phyloP scores from a whole-genome alignment of 2,797 vertebrate species.

The Sebastolobus altivelis region DNA sequence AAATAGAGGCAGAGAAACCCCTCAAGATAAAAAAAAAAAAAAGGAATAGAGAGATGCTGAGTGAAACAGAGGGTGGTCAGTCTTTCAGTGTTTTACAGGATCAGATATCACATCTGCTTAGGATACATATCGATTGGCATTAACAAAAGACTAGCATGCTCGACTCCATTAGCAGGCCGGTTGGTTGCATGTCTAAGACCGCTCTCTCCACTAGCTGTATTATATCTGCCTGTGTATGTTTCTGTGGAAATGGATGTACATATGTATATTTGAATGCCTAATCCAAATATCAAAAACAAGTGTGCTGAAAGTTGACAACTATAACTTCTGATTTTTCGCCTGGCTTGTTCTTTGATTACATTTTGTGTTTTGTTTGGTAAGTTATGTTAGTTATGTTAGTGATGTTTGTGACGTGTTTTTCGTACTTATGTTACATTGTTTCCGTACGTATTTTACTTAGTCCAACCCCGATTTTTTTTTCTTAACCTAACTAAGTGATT shows the following conservation, averaged over 20 bases:
- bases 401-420: too few relatives aligned
- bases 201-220: background rate
- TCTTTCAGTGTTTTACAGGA: conserved; percentile 72
- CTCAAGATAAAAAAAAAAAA: conserved; percentile 11
- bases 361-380: background rate
- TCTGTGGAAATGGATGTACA: conserved; percentile 27
- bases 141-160: conserved; percentile 74
- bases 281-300: background rate
- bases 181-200: conserved; percentile 33
- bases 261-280: background rate
- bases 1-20: background rate
- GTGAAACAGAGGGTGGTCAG: conserved; percentile 53
- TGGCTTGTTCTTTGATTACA: background rate
- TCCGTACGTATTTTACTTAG: background rate
- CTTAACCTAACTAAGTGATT: too few relatives aligned
- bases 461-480: too few relatives aligned
- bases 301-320: background rate
- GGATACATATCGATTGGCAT: conserved; percentile 77
- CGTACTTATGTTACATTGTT: too few relatives aligned
- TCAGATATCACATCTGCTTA: conserved; percentile 78
- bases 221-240: conserved; percentile 3
- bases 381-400: too few relatives aligned
- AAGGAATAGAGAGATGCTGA: conserved; percentile 23
- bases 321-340: background rate
- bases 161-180: conserved; percentile 73